Percentiles rank a stretch among this genome's conserved stretches.
Evolutionary conservation across 1,140 invertebrate species (phyloP).

Genomic region (Scylla paramamosain): DNA sequence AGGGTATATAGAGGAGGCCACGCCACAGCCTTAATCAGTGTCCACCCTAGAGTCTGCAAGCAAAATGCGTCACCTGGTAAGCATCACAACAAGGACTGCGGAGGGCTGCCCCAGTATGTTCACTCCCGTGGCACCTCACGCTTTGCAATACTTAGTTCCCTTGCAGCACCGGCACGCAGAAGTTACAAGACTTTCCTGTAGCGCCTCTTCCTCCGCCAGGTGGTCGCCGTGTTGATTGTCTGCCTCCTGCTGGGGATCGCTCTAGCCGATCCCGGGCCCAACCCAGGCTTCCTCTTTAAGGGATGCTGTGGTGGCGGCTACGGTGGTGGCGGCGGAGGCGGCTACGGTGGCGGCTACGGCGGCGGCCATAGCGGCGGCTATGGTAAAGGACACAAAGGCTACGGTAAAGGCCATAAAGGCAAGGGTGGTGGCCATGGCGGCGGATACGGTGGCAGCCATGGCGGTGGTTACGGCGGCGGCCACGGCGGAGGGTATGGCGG

Average conservation of each 20-base stretch:
- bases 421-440: background rate
- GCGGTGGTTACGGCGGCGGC: background rate
- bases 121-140: background rate
- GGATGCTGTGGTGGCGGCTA: background rate
- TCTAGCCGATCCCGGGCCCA: background rate
- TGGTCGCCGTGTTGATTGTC: background rate
- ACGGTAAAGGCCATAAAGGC: background rate
- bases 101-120: background rate
- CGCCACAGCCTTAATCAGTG: background rate
- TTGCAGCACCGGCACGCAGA: background rate
- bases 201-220: background rate
- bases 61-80: background rate
- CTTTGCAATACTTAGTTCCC: background rate
- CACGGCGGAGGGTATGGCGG: background rate
- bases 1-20: background rate
- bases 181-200: too few species aligned
- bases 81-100: background rate
- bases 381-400: background rate
- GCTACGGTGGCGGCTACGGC: background rate
- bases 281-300: background rate
- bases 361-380: background rate
- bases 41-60: background rate
- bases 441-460: background rate
- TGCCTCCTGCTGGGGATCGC: background rate
- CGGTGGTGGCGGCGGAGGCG: background rate